A percentile compares a stretch with the other conserved stretches of the same genome.
Conservation (phyloP, 2,113 vertebrate species). For the Phocoena phocoena region DNA sequence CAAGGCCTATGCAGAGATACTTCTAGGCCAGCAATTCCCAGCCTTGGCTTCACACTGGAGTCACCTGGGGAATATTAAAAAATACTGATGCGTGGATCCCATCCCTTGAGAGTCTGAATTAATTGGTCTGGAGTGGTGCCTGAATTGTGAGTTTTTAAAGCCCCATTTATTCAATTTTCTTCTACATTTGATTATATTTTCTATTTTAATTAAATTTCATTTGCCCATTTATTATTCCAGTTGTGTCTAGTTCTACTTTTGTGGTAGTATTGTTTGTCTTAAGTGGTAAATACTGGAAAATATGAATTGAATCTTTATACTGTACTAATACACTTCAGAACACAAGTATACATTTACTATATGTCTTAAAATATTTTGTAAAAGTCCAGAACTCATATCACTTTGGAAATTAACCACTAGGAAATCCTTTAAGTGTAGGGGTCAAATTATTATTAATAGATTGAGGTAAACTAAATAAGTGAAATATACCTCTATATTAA, state of each 20-base stretch:
- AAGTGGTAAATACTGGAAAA: neutral
- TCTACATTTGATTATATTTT: neutral
- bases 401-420: neutral
- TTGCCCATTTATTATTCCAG: neutral
- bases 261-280: conserved; percentile 19
- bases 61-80: neutral
- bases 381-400: neutral
- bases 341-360: neutral
- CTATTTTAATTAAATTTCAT: neutral
- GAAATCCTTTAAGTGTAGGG: neutral
- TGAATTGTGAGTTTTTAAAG: neutral
- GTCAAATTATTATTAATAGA: neutral
- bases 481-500: neutral
- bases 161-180: neutral
- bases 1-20: neutral
- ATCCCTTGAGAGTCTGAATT: neutral
- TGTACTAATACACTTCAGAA: neutral
- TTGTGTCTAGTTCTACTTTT: neutral
- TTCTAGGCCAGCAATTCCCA: neutral
- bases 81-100: neutral
- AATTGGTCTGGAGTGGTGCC: neutral
- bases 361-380: neutral
- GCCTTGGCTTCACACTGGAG: neutral
- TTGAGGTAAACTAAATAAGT: neutral
- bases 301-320: neutral